phyloP scores from a whole-genome alignment of 1,140 invertebrate genomes.

The Eubasilissa regina region DNA sequence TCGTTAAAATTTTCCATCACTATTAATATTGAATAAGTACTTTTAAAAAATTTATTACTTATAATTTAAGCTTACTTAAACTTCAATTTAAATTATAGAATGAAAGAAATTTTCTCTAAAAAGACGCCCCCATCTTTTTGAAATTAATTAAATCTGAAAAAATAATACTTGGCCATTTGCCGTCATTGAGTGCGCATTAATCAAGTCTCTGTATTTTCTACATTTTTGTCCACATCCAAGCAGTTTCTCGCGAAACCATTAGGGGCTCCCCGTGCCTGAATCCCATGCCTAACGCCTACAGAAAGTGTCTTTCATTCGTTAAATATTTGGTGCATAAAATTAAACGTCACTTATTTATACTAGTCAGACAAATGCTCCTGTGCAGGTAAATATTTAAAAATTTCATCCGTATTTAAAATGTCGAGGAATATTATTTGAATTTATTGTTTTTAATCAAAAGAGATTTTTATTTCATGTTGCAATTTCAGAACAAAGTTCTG shows the following conservation, averaged over 20 bases:
- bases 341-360: conserved; percentile 53
- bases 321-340: conserved; percentile 60
- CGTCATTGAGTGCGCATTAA: conserved; percentile 53
- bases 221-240: conserved; percentile 49
- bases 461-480: too few species aligned
- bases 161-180: conserved; percentile 39
- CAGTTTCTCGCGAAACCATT: conserved; percentile 54
- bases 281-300: conserved; percentile 25
- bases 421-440: too few species aligned
- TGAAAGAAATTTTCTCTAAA: not conserved
- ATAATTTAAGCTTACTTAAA: too few species aligned
- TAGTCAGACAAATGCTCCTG: not conserved
- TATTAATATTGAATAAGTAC: too few species aligned
- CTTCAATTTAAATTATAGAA: too few species aligned
- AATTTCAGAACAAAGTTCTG: too few species aligned
- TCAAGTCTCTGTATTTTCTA: conserved; percentile 43
- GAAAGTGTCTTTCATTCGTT: conserved; percentile 57
- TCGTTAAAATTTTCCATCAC: too few species aligned
- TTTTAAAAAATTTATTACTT: too few species aligned
- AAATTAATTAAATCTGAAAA: conserved; percentile 55
- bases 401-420: too few species aligned
- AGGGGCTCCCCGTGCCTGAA: conserved; percentile 48
- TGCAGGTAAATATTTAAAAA: not conserved
- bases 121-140: conserved; percentile 38
- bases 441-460: too few species aligned